A percentile compares a stretch with the other conserved stretches of the same genome.
These are phyloP conservation scores for Xestia ashworthii DNA, from an alignment of 2,888 invertebrate genomes.

Conservation along the genomic window DNA sequence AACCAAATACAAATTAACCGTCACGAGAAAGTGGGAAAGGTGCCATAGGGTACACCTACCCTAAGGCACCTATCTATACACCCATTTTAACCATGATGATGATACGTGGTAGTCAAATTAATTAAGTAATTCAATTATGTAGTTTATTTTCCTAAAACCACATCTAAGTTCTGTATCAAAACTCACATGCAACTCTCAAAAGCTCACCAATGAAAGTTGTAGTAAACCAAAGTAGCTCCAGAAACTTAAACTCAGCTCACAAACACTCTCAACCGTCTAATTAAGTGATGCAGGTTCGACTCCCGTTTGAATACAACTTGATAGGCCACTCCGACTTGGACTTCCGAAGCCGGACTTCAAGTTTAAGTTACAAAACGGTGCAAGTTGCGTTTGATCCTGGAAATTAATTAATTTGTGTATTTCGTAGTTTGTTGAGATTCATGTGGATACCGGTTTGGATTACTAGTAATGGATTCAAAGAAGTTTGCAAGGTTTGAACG, in stretches of 20 bases:
- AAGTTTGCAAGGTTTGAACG: neutral
- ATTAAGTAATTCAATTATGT: neutral
- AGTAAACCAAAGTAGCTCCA: conserved; percentile 21
- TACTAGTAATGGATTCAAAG: neutral
- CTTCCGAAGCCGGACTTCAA: conserved; percentile 41
- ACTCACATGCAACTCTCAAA: neutral
- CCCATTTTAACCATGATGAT: too few species aligned
- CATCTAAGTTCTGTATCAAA: neutral
- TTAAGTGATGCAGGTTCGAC: conserved; percentile 63
- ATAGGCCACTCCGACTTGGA: conserved; percentile 47
- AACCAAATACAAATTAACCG: too few species aligned
- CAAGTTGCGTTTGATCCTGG: conserved; percentile 52
- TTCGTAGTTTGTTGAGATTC: conserved; percentile 37
- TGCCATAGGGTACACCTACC: too few species aligned
- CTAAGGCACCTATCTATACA: too few species aligned
- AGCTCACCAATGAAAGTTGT: conserved; percentile 13
- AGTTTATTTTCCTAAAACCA: neutral
- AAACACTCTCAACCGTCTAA: conserved; percentile 52
- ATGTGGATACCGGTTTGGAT: neutral
- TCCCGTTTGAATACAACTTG: conserved; percentile 60
- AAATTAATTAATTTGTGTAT: conserved; percentile 61
- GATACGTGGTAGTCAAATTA: too few species aligned
- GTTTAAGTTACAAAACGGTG: conserved; percentile 47
- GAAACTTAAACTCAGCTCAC: conserved; percentile 25
- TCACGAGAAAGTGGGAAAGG: too few species aligned